Base-by-base conservation (phyloP, 2,113 vertebrate species). In the Sebastes schlegelii region DNA sequence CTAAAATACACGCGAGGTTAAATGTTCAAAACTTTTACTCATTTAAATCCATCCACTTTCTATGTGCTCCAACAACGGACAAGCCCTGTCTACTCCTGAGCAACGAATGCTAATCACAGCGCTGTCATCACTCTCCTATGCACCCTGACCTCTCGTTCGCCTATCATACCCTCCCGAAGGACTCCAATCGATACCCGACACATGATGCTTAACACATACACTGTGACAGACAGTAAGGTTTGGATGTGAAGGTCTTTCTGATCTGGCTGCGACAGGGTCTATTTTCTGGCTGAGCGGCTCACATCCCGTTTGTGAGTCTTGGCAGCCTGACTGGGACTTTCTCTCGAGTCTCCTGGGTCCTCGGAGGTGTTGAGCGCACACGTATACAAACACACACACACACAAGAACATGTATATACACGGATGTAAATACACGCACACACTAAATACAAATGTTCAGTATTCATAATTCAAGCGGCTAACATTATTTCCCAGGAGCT, bases 301-400 rank as follows among this genome's bases (percentile, higher is more conserved):
- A 85, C 79, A 88, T 90, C 85, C 79, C 16, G 43, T 89, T 92
- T 93, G 93, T 93, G 90, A 89, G 88, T 93, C 84, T 93, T 94
- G 94, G 93, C 94, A 94, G 88, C 52, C 67, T 76, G 73, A 91
- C 80, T 77, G 75, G 77, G 87, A 92, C 84, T 91, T 91, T 85
- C 86, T 91, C 74, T 81, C 86, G 40, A 77, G 74, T 91, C 90
- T 89, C 89, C 54, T n/a, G 86, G 79, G 91, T 86, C 55, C 67
- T 72, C 64, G 46, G 77, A 88, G 82, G 78, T 85, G 72, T 82
- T 48, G 71, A 86, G 75, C 64, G 71, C 70, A 75, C 79, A 68
- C 40, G 67, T 73, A 70, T 34, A 86, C 69, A 58, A 85, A 1
- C 55, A 74, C 66, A 69, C 43, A 76, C 34, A 65, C 75, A 51